Evolutionary conservation across 2,797 vertebrate genomes (phyloP), one percentile per base, ranked within the genome.

Genomic region (Nannoperca australis): DNA sequence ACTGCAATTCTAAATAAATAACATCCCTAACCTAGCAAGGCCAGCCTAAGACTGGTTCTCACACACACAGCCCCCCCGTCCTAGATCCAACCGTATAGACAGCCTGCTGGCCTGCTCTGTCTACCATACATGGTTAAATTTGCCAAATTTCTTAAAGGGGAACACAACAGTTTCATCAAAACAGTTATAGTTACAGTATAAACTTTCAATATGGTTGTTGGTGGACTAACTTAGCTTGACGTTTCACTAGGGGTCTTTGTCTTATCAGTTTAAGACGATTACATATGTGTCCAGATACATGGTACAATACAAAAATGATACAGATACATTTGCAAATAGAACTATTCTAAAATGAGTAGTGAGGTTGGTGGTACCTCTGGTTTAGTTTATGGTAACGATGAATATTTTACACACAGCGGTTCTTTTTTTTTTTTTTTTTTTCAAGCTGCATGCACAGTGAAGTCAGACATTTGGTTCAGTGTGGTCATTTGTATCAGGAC

Each of bases 31-130:
- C 9, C 24, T 65, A 45, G 44, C 61, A 27, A 13, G 50, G 60
- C 20, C 77, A 51, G 68, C 67, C 44, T 42, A 22, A 56, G 24
- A 60, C 78, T 70, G 76, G 74, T 81, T 86, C 77, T 83, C 80
- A 78, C 82, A 82, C 81, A n/a, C n/a, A 66, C 51, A 76, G 68
- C 73, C 65, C n/a, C 32, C 49, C 0, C 53, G 82, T 85, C 84
- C 51, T 59, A 30, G 1, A 34, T 83, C 81, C 81, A 87, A 55
- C 30, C 34, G 1, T 60, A 50, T 27, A 76, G 72, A 69, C 79
- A 75, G 82, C 79, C 83, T 79, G 81, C 83, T 87, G 88, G 83
- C 80, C 74, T 27, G 13, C 24, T 81, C 74, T 79, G 53, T 85
- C 70, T 53, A 67, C 67, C 68, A 83, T 70, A 88, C 73, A 73